Evolutionary conservation across 2,113 vertebrate species (phyloP).

Genomic region (Carlito syrichta): DNA sequence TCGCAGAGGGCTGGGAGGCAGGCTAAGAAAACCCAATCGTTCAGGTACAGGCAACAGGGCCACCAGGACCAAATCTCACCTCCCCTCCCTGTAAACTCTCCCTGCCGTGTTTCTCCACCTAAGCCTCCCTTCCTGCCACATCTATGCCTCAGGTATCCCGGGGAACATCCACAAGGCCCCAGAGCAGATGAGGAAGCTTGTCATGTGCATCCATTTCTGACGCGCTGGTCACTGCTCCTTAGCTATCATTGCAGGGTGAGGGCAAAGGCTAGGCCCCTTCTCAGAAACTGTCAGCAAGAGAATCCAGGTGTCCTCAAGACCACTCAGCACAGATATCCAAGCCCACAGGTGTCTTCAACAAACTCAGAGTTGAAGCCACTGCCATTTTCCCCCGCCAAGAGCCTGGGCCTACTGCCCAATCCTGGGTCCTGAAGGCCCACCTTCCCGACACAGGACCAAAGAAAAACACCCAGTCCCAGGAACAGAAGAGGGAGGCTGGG

Average conservation of each 20-base stretch:
- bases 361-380: not conserved
- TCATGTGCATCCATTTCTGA: not conserved
- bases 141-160: not conserved
- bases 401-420: not conserved
- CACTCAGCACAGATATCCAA: not conserved
- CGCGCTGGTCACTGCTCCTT: not conserved
- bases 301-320: not conserved
- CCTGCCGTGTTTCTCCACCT: not conserved
- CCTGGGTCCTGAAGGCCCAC: not conserved
- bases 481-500: not conserved
- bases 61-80: not conserved
- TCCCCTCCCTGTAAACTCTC: not conserved
- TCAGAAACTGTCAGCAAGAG: not conserved
- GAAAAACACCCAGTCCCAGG: not conserved
- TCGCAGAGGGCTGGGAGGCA: rapidly evolving
- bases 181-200: not conserved
- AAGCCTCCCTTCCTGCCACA: not conserved
- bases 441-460: not conserved
- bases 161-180: not conserved
- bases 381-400: not conserved
- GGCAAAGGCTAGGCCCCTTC: not conserved
- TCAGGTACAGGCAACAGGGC: not conserved
- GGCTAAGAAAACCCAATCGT: not conserved
- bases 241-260: not conserved
- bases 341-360: not conserved